These are phyloP conservation scores for Gnatocerus cornutus DNA, from an alignment of 2,888 invertebrate species.

Conservation along the genomic window DNA sequence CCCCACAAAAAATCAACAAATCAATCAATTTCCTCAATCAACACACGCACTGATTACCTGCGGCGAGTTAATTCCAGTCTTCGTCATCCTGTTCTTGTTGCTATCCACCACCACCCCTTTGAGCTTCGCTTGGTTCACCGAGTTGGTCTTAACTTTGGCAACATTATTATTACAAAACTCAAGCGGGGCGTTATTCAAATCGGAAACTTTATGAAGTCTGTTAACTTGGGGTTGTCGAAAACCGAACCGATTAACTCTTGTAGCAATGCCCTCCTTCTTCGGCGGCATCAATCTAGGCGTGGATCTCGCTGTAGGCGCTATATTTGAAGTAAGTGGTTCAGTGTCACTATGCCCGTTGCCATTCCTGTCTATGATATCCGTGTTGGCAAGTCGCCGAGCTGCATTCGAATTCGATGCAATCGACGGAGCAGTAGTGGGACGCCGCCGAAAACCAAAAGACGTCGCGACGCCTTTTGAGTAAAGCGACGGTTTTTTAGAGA, in stretches of 20 bases:
- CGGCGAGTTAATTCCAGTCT: conserved; percentile 51
- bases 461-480: conserved; percentile 83
- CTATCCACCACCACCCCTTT: conserved; percentile 40
- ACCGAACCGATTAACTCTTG: conserved; percentile 83
- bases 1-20: not conserved
- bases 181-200: conserved; percentile 71
- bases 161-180: conserved; percentile 54
- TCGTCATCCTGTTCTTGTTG: conserved; percentile 55
- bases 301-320: conserved; percentile 75
- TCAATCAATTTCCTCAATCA: not conserved
- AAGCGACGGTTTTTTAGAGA: conserved; percentile 26
- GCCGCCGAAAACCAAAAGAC: conserved; percentile 88
- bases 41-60: conserved; percentile 51
- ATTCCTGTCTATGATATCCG: conserved; percentile 66
- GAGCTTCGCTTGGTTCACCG: conserved; percentile 13
- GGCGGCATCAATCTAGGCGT: conserved; percentile 79
- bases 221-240: conserved; percentile 80
- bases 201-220: conserved; percentile 80
- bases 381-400: conserved; percentile 70
- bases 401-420: conserved; percentile 62
- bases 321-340: conserved; percentile 65
- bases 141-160: conserved; percentile 21
- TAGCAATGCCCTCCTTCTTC: conserved; percentile 78
- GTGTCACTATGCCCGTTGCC: conserved; percentile 67
- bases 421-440: conserved; percentile 74